Evolutionary conservation across 2,888 invertebrate genomes (phyloP), one percentile per base, ranked within the genome.

Genomic region (Caenorhabditis drosophilae): DNA sequence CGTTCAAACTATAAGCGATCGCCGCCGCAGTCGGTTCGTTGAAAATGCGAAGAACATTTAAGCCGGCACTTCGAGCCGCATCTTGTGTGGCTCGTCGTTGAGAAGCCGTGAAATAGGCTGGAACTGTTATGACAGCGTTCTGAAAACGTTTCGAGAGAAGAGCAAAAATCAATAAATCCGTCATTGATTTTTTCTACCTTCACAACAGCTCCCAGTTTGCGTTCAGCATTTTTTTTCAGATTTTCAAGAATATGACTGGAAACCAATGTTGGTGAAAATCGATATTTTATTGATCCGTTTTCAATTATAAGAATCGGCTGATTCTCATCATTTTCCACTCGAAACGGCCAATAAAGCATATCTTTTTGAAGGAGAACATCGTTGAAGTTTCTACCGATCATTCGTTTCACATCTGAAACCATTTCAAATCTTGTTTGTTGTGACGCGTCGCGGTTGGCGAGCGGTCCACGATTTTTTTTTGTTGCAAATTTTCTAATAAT

Each of bases 101-200:
- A 0, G 61, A 31, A 2, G 61, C 60, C n/a, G 53, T 61, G 36
- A 69, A 69, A 35, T 69, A 66, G 1, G 64, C 69, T 1, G 69
- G 69, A 15, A 69, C 69, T 9, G 69, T 69, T 12, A 69, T 60
- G 12, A 69, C 69, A 9, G 69, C 69, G 25, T 36, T 47, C 9
- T n/a, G n/a, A n/a, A n/a, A n/a, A n/a, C n/a, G n/a, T n/a, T 53
- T n/a, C 25, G 31, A 20, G 12, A 23, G 27, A 6, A 55, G 16
- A 2, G 6, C 6, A 11, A 9, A 40, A 11, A 9, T 40, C 31
- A 12, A 31, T 15, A 18, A n/a, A 40, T 16, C 20, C 20, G 16
- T 20, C 11, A 44, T 12, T 11, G 20, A 25, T 20, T 22, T 20
- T 20, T 22, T 11, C 44, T 15, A 7, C 23, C n/a, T 52, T 48